Percentiles rank a stretch among this genome's conserved stretches.
phyloP scores from a whole-genome alignment of 2,797 vertebrate species.

The Sylvilagus floridanus region DNA sequence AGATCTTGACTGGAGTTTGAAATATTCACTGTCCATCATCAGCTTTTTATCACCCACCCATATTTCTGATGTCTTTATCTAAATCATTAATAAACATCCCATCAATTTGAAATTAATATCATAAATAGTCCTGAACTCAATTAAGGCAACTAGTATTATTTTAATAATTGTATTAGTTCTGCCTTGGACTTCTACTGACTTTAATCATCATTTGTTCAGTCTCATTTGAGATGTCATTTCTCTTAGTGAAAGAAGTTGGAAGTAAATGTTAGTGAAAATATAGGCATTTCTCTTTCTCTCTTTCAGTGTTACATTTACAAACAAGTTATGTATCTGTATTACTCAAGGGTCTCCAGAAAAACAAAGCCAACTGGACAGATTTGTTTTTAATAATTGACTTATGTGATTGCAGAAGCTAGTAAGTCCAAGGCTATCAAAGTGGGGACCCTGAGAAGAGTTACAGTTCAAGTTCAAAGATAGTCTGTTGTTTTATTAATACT shows the following conservation, averaged over 20 bases:
- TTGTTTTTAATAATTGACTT: background rate
- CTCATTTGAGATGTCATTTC: background rate
- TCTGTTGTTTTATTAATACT: background rate
- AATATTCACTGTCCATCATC: background rate
- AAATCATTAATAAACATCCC: background rate
- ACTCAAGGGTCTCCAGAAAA: conserved; percentile 33
- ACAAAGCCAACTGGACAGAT: background rate
- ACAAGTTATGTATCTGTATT: background rate
- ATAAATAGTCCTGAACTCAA: background rate
- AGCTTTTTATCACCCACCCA: background rate
- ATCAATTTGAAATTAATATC: background rate
- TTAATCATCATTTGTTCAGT: background rate
- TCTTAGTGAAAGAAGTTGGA: conserved; percentile 25
- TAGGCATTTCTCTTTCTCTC: conserved; percentile 1
- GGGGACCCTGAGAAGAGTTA: background rate
- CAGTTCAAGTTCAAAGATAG: background rate
- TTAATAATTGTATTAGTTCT: background rate
- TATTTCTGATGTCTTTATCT: background rate
- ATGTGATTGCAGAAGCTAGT: background rate
- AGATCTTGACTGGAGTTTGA: background rate
- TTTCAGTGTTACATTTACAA: conserved; percentile 29
- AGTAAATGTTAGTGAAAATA: background rate
- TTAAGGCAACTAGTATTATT: background rate
- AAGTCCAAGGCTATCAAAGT: background rate
- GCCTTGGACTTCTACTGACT: background rate